Conservation (phyloP, 2,113 vertebrate genomes). For the Heliornis fulica region DNA sequence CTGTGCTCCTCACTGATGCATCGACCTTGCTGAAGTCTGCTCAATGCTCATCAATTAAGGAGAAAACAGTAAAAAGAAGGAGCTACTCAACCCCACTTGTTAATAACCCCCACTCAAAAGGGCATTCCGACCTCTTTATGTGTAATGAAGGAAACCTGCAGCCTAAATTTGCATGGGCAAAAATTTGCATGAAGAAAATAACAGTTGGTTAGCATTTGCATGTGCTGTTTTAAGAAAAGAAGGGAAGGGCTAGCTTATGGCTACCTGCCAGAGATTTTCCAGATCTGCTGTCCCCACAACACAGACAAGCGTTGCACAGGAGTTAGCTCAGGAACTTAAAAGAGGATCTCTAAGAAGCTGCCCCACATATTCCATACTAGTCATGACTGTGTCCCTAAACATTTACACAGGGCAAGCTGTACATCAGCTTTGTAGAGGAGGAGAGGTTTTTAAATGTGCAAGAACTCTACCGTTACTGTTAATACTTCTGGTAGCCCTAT, state of each 20-base stretch:
- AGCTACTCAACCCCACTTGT: background rate
- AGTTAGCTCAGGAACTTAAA: background rate
- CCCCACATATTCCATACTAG: background rate
- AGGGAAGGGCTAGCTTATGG: background rate
- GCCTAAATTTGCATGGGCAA: slow-evolving; percentile 4
- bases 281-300: background rate
- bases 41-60: background rate
- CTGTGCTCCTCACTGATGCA: background rate
- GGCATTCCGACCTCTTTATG: background rate
- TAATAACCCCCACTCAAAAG: background rate
- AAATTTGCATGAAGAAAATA: slow-evolving; percentile 24
- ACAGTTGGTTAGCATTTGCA: slow-evolving; percentile 7
- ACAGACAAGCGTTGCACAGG: background rate
- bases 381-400: background rate
- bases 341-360: background rate
- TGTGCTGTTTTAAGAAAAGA: background rate
- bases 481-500: background rate
- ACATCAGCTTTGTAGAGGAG: background rate
- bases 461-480: background rate
- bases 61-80: background rate
- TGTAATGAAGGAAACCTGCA: background rate
- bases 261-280: background rate
- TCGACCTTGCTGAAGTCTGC: background rate
- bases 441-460: accelerated
- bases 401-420: background rate